Evolutionary conservation across 1,140 invertebrate species (phyloP), one percentile per base, ranked within the genome.

Genomic region (Drosophila sucinea): DNA sequence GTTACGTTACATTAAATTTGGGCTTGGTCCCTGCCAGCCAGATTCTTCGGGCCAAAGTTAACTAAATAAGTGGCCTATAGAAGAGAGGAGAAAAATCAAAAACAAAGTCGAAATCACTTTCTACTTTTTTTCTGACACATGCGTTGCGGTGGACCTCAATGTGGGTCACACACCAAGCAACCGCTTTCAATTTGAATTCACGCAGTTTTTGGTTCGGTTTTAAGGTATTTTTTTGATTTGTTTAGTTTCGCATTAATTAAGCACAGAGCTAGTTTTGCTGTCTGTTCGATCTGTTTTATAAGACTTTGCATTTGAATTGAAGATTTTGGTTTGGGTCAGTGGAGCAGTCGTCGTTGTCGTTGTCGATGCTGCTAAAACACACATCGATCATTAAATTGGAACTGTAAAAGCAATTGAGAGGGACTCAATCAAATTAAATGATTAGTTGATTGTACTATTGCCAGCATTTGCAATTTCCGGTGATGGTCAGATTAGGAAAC

Each of bases 161-260:
- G 77, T 87, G 73, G 84, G 84, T 89, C 84, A 87, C 67, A 38
- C 35, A 38, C 3, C 3, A 70, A 61, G 38, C 60, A 72, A 60
- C 58, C 73, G 79, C 83, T 87, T 77, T 86, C 75, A 81, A 86
- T 79, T 86, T 86, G 63, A 73, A 81, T 86, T 75, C 54, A 70
- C 41, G 25, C 32, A 27, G 23, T 51, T 51, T 51, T 51, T 51
- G 4, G 44, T 7, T 51, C 38, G 32, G 30, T 38, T 65, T 65
- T 32, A 2, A 40, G 35, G 35, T 38, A 38, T 38, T 38, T 71
- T 78, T 87, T 89, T 68, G 73, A 80, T 89, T 83, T 80, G 73
- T 70, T 77, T 89, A 65, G 25, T 58, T 70, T 73, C 78, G 84
- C 84, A 89, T 87, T 87, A 87, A 87, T 87, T 89, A 87, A 55